phyloP scores from a whole-genome alignment of 1,140 invertebrate species.

The honey bee (Apis mellifera) region Amel_HAv3.1 CM009945.2:8094001-8094500 shows the following conservation, averaged over 20 bases:
- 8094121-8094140: too few relatives aligned
- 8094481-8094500: slow-evolving; percentile 87
- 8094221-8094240: slow-evolving; percentile 83
- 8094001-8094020: too few relatives aligned
- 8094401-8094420: slow-evolving; percentile 87
- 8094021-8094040: too few relatives aligned
- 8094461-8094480: slow-evolving; percentile 89
- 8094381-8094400: slow-evolving; percentile 87
- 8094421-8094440: slow-evolving; percentile 85
- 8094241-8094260: slow-evolving; percentile 87
- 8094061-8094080: too few relatives aligned
- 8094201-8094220: too few relatives aligned
- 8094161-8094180: too few relatives aligned
- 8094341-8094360: slow-evolving; percentile 86
- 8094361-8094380: slow-evolving; percentile 90
- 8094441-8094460: slow-evolving; percentile 87
- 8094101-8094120: too few relatives aligned
- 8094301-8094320: slow-evolving; percentile 91
- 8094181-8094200: too few relatives aligned
- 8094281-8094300: slow-evolving; percentile 92
- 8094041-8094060: too few relatives aligned
- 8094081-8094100: too few relatives aligned
- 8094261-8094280: slow-evolving; percentile 87
- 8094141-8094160: too few relatives aligned
- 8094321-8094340: slow-evolving; percentile 88